These are phyloP conservation scores for Mormyrops attenuatus DNA, from an alignment of 2,797 vertebrate species.

Conservation along the genomic window DNA sequence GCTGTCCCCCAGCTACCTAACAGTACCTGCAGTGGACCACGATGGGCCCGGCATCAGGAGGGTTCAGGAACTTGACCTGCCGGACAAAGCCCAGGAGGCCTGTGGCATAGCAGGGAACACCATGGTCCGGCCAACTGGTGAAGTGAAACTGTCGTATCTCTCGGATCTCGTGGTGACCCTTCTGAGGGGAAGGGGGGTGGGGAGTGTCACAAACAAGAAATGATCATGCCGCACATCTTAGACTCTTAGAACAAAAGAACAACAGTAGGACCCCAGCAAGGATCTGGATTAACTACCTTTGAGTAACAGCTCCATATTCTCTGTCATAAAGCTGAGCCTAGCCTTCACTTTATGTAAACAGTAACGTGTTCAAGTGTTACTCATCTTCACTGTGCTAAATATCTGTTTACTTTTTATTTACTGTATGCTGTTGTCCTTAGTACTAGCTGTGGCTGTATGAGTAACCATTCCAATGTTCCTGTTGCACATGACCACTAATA, in stretches of 20 bases:
- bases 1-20: background rate
- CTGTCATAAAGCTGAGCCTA: background rate
- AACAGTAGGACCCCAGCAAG: background rate
- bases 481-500: background rate
- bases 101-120: conserved; percentile 91
- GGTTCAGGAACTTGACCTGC: conserved; percentile 95
- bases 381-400: background rate
- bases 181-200: conserved; percentile 61
- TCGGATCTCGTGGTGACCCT: conserved; percentile 94
- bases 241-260: background rate
- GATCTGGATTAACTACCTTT: background rate
- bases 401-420: background rate
- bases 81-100: conserved; percentile 91
- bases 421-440: background rate
- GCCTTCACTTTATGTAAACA: background rate
- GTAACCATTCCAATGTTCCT: background rate
- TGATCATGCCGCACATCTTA: background rate
- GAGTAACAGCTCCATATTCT: background rate
- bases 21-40: conserved; percentile 91
- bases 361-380: background rate
- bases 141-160: conserved; percentile 97
- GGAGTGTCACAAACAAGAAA: conserved; percentile 24
- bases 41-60: conserved; percentile 84
- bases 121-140: conserved; percentile 97
- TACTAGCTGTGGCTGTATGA: background rate